Base-by-base conservation (phyloP, 2,888 invertebrate species). In the Nymphalis c-album region DNA sequence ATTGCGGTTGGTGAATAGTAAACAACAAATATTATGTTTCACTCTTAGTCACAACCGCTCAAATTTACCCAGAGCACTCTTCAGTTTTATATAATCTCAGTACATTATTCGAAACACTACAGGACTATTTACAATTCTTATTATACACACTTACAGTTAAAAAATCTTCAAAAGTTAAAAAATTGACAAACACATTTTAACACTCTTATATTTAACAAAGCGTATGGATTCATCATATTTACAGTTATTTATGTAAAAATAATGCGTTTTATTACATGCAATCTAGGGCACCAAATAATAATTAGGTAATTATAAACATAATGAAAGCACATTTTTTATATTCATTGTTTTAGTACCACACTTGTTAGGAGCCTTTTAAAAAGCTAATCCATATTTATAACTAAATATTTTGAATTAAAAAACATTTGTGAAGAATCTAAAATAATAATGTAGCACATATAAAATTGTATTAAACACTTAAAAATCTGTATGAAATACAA, bases 141-240 rank as follows among this genome's bases (percentile, higher is more conserved):
- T 80, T 73, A 75, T 83, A 83, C 81, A 84, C 51, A 68, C 68
- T 72, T 69, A 71, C 50, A 65, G 48, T 79, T 80, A 83, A 78
- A 78, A 77, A 76, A 86, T 83, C 85, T 87, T 87, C 85, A 88
- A 89, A 87, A 85, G 85, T 88, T 85, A 85, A 87, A 86, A 90
- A 91, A 87, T 85, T 84, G 89, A 91, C 88, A 91, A 90, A 92
- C 90, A 91, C 90, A 89, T 88, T 79, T 69, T 84, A 90, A 89
- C 88, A 89, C 89, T 83, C 91, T 91, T 91, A 91, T 82, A 84
- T 60, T 89, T 90, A 91, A 83, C 86, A 91, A 92, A 92, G 91
- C 91, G 91, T 90, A 91, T 91, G 90, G 92, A 91, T 92, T 91
- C 91, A 85, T 91, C 79, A 74, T 91, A 91, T 91, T 86, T 91